Conservation (phyloP, 2,888 invertebrate genomes). For the Chloroclystis v-ata region DNA sequence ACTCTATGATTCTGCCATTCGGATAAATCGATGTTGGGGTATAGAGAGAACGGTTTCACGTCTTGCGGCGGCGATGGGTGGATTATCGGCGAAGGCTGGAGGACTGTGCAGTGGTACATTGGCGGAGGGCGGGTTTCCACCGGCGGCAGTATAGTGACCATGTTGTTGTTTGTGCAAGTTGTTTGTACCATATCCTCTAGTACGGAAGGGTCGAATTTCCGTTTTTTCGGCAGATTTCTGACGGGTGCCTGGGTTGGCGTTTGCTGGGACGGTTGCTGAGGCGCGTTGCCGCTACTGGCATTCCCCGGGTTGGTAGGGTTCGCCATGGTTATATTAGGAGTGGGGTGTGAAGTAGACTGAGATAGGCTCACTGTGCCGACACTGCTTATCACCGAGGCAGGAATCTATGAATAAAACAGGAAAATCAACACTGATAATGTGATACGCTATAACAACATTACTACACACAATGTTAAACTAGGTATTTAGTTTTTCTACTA, state of each 20-base stretch:
- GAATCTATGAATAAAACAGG: slow-evolving; percentile 59
- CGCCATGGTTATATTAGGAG: slow-evolving; percentile 66
- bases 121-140: slow-evolving; percentile 49
- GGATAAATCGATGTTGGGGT: slow-evolving; percentile 87
- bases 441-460: background rate
- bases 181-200: slow-evolving; percentile 82
- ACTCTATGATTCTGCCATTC: slow-evolving; percentile 97
- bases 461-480: background rate
- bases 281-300: slow-evolving; percentile 52
- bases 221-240: slow-evolving; percentile 94
- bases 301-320: slow-evolving; percentile 68
- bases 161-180: slow-evolving; percentile 63
- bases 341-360: slow-evolving; percentile 59
- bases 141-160: slow-evolving; percentile 42
- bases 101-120: slow-evolving; percentile 48
- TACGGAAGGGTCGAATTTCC: slow-evolving; percentile 90
- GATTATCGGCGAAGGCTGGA: slow-evolving; percentile 62
- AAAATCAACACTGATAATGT: slow-evolving; percentile 6
- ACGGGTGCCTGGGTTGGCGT: slow-evolving; percentile 78
- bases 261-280: slow-evolving; percentile 52
- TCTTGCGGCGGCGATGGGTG: slow-evolving; percentile 78
- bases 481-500: too few species aligned
- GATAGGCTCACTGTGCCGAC: slow-evolving; percentile 77
- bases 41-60: slow-evolving; percentile 66
- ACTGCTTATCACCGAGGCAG: slow-evolving; percentile 79